Evolutionary conservation across 2,888 invertebrate species (phyloP), one percentile per base, ranked within the genome.

Genomic region (Apamea epomidion): DNA sequence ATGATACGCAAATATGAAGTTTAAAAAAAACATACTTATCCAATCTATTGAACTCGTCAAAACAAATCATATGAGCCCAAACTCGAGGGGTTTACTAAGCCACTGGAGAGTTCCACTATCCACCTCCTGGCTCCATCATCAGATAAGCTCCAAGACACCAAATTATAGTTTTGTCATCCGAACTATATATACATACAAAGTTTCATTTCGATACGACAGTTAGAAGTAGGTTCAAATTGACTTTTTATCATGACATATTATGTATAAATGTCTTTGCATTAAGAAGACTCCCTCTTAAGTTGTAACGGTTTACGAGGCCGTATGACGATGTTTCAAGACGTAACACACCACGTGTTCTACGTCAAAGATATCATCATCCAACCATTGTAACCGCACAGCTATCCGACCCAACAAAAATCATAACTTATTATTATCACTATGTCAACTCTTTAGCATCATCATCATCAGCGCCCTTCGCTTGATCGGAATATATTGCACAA

Each of bases 301-400:
- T 67, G 5, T 21, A 21, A 45, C 42, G 14, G 48, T 71, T 48
- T 42, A 29, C 29, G 18, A 48, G 6, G 16, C 5, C 16, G 29
- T 37, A 69, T 69, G 84, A 84, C 67, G 60, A 21, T 14, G 29
- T 42, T 0, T 4, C 12, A 12, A 58, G 10, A 80, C 68, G 51
- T 58, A 85, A 81, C 65, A 83, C 81, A 71, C 74, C 86, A 62
- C 14, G 45, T 29, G 62, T 75, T 72, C 29, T n/a, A 73, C 76
- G 75, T 82, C 68, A 82, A 86, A 62, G 64, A 60, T 83, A 86
- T 76, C 72, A 76, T 82, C 42, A 32, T 25, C 51, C 51, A 64
- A 82, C 76, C 82, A 42, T 76, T 21, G 48, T 60, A 69, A 86
- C 86, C 86, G 45, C 86, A 82, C 16, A 18, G 32, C 6, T 51